Evolutionary conservation across 2,113 vertebrate species (phyloP).

Genomic region (Apteryx mantelli): DNA sequence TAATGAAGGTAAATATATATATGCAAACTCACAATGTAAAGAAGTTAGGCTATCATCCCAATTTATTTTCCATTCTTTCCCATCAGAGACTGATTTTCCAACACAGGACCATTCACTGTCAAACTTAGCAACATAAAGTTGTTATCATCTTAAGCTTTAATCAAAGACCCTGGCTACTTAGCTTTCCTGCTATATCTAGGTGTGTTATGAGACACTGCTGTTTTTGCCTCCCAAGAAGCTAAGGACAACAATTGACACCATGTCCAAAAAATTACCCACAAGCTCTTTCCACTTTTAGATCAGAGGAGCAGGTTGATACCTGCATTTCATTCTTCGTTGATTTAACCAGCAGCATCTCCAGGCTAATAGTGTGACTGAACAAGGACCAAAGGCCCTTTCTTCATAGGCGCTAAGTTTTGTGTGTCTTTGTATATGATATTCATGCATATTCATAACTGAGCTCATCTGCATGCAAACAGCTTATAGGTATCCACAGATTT

Average conservation of each 20-base stretch:
- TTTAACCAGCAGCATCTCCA: background rate
- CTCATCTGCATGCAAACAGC: background rate
- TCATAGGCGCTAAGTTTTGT: background rate
- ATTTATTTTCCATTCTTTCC: background rate
- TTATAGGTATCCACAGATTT: background rate
- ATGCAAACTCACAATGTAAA: background rate
- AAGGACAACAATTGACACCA: background rate
- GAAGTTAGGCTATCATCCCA: background rate
- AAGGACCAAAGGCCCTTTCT: background rate
- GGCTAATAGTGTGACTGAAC: background rate
- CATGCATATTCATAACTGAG: background rate
- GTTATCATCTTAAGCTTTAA: background rate
- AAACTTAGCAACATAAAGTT: background rate
- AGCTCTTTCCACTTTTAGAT: background rate
- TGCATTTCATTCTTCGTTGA: rapidly evolving
- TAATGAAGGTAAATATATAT: background rate
- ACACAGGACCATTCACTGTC: background rate
- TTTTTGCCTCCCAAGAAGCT: background rate
- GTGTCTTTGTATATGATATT: background rate
- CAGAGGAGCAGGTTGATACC: background rate
- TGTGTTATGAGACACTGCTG: background rate
- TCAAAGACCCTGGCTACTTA: background rate
- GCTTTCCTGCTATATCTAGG: background rate
- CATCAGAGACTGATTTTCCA: background rate
- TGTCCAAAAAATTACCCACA: background rate